Base-by-base conservation (phyloP, 2,113 vertebrate genomes). In the Rhagologus leucostigma region DNA sequence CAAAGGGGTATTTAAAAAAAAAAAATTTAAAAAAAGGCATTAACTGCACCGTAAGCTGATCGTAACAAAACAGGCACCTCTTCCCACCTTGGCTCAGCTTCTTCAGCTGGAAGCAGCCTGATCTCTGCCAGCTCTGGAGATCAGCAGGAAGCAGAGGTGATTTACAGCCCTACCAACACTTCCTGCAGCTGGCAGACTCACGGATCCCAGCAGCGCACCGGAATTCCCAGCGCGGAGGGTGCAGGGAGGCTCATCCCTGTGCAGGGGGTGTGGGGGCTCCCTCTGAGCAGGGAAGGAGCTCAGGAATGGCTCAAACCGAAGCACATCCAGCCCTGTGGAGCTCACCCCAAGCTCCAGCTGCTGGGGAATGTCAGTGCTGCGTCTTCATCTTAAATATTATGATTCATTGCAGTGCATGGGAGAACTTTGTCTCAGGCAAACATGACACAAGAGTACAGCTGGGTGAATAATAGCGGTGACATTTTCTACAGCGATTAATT, bases 361-460 rank as follows among this genome's bases (percentile, higher is more conserved):
- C 64, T 3, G 3, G 60, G 69, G 92, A 97, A 93, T 93, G 86
- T 92, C 96, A 91, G 49, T 63, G 57, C 92, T 44, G 37, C 39
- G 3, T 47, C 10, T 89, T 90, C 86, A 84, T 64, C 91, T 84
- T 60, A 74, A 95, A 94, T 92, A 90, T 93, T 89, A 37, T 95
- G 96, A 96, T 95, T 94, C 94, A 95, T 81, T 65, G 32, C 73
- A 60, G 80, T 57, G 83, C 93, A 84, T 22, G 90, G 92, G 64
- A 96, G 95, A 93, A 88, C 95, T 94, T 80, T 96, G 93, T 96
- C 94, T 96, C 87, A 47, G 90, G 96, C 95, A 96, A 97, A 94
- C 86, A 86, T 94, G 96, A 94, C 85, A 86, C 84, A 81, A 95
- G 95, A 96, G 62, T 82, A 60, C 73, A 90, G 90, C 90, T 90